These are phyloP conservation scores for Notamacropus eugenii DNA, from an alignment of 2,797 vertebrate species.

Conservation along the genomic window DNA sequence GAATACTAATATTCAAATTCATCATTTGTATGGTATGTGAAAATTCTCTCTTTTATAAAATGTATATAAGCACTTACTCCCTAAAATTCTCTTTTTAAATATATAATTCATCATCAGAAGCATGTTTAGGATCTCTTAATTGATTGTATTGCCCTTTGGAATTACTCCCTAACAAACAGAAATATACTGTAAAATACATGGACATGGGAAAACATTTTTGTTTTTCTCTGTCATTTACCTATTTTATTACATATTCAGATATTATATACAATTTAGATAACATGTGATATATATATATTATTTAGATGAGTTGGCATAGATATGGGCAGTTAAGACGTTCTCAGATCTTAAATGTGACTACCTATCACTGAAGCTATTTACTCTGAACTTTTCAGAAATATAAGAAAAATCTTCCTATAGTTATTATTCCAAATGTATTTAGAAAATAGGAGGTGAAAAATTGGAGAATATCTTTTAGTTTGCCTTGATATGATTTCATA, in stretches of 20 bases:
- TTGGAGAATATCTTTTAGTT: not conserved
- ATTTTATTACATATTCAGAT: not conserved
- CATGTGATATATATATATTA: not conserved
- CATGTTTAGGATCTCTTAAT: not conserved
- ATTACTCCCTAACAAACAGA: not conserved
- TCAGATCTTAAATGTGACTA: not conserved
- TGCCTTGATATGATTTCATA: slow-evolving; percentile 17
- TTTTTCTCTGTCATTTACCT: not conserved
- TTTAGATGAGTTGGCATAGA: not conserved
- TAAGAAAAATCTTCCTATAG: not conserved
- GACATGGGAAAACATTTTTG: not conserved
- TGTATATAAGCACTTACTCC: not conserved
- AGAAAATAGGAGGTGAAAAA: slow-evolving; percentile 1
- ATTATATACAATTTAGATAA: not conserved
- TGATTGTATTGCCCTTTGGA: not conserved
- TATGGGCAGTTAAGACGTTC: not conserved
- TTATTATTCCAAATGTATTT: not conserved
- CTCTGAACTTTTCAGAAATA: slow-evolving; percentile 6
- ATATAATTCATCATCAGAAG: slow-evolving; percentile 25
- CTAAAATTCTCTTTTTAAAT: not conserved
- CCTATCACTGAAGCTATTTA: slow-evolving; percentile 9
- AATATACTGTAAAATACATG: not conserved
- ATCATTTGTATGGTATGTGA: not conserved
- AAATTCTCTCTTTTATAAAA: slow-evolving; percentile 16
- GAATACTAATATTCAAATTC: not conserved